Base-by-base conservation (phyloP, 2,888 invertebrate genomes). In the Andrena hattorfiana region DNA sequence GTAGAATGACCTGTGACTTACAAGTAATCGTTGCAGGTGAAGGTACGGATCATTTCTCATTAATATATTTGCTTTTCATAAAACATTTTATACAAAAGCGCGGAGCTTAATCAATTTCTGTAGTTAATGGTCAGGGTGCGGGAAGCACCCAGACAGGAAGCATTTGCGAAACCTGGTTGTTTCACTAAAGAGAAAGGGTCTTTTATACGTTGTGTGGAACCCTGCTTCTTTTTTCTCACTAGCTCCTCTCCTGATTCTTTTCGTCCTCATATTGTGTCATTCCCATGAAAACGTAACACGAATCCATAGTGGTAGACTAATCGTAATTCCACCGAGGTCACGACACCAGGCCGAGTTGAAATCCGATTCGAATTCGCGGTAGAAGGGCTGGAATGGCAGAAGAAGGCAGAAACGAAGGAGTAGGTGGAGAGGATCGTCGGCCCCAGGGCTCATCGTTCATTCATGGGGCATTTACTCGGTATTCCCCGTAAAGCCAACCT, bases 381-480 rank as follows among this genome's bases (percentile, higher is more conserved):
- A 68, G 54, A 51, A 73, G 16, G 69, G 73, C 35, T 60, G 72
- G 59, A 42, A 60, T 32, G 35, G 69, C 30, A 49, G 62, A 83
- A 80, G 69, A 76, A 63, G 78, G 32, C 62, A 70, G 80, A 83
- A 76, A 70, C 30, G 81, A 68, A 80, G 59, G 56, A 42, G 75
- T 56, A 59, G 81, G 72, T 60, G 68, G 69, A 69, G 59, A 80
- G 78, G 81, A 80, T 80, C 80, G 85, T 85, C 82, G 84, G 85
- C 92, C 90, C 90, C 90, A 76, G 84, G 90, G 89, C 93, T 94
- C 93, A 93, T 94, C 94, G 93, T 92, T 94, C 93, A 94, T 94
- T 93, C 94, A 94, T 93, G 93, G 93, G 91, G 93, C 93, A 94
- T 93, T 93, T 93, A 92, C 93, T 92, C 91, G 90, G 90, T 90